Base-by-base conservation (phyloP, 2,888 invertebrate species). In the Orthosia gothica region DNA sequence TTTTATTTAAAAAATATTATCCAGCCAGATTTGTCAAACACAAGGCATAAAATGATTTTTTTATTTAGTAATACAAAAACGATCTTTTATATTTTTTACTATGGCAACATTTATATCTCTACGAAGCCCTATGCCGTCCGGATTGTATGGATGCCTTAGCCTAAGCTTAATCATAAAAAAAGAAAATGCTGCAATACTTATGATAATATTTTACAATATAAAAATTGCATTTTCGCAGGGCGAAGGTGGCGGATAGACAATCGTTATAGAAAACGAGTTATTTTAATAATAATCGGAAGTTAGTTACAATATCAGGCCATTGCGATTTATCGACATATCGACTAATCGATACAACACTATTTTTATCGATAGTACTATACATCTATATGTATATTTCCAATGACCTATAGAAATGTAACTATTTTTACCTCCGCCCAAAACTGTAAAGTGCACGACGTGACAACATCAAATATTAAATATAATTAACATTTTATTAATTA, bases 91-190 rank as follows among this genome's bases (percentile, higher is more conserved):
- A 87, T 80, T 92, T 92, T 92, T 91, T 87, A 90, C 92, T 95
- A 95, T 96, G 96, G 96, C 96, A 95, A 94, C 95, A 93, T 93
- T 94, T 87, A 85, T 87, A 86, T 91, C 88, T 90, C 90, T 90
- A 91, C 89, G 81, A 91, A 91, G 91, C 90, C 88, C 82, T 77
- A 86, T 89, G 88, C 85, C 85, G 76, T 85, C 85, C 90, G 88
- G 90, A 90, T 87, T 91, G 88, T 91, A 88, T 89, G 90, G 89
- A 87, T 90, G 91, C 91, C 93, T 93, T 93, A 95, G 89, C 87
- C 94, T 95, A 94, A 91, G 91, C 92, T 92, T 93, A 93, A 81
- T 83, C 70, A 87, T 40, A 89, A 90, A 90, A 89, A 91, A 90
- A 87, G 65, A 79, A 92, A 92, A 92, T 89, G 91, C 90, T 89